Conservation (phyloP, 2,888 invertebrate genomes). For the Hyalella azteca region DNA sequence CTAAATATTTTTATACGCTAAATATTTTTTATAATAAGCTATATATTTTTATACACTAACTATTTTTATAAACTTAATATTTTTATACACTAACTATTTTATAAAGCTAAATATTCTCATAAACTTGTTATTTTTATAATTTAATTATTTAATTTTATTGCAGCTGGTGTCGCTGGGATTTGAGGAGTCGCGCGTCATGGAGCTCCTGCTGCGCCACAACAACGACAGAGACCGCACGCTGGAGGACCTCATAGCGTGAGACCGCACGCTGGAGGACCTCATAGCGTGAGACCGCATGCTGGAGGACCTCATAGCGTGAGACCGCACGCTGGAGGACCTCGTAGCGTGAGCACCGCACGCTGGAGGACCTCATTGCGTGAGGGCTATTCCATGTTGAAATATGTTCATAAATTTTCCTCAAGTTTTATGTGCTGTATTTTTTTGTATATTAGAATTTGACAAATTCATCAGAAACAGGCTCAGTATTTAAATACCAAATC, state of each 20-base stretch:
- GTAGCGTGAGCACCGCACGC: conserved; percentile 72
- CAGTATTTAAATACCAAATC: no score
- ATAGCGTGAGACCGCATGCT: conserved; percentile 76
- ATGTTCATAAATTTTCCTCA: not conserved
- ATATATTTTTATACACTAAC: no score
- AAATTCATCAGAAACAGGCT: no score
- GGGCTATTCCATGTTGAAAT: conserved; percentile 61
- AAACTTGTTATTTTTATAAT: not conserved
- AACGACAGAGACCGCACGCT: conserved; percentile 85
- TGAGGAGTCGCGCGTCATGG: conserved; percentile 75
- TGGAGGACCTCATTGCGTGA: conserved; percentile 69
- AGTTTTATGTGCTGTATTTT: no score
- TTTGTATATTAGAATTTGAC: no score
- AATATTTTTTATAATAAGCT: no score
- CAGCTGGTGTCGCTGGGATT: conserved; percentile 84
- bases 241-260: conserved; percentile 69
- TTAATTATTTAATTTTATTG: conserved; percentile 29
- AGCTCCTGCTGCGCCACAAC: conserved; percentile 76
- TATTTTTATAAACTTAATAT: no score
- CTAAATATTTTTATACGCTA: no score
- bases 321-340: conserved; percentile 76
- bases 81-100: no score
- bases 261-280: conserved; percentile 76
- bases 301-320: conserved; percentile 69
- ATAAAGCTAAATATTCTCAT: no score